Evolutionary conservation across 2,888 invertebrate species (phyloP).

Genomic region (Piscicola geometra): DNA sequence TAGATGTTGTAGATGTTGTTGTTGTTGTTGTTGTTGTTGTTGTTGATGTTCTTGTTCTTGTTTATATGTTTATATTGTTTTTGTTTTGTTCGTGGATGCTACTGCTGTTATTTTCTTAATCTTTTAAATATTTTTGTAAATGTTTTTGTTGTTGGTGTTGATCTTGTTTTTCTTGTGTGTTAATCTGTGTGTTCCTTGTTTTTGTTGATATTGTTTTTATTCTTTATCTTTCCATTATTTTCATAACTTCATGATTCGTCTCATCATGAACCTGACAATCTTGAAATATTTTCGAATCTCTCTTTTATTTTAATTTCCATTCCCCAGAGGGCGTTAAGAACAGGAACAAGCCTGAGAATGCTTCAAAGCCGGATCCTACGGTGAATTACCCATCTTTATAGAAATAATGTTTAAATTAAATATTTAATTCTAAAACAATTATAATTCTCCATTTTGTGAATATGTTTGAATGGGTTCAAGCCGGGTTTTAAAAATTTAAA

Average conservation of each 20-base stretch:
- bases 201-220: not conserved
- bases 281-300: not conserved
- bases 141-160: slow-evolving; percentile 1
- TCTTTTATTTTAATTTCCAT: not conserved
- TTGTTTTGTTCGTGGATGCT: no score
- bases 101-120: no score
- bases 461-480: no score
- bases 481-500: no score
- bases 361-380: not conserved
- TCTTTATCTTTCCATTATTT: no score
- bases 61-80: not conserved
- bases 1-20: not conserved
- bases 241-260: no score
- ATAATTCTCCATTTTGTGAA: no score
- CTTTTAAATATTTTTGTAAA: no score
- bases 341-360: slow-evolving; percentile 44
- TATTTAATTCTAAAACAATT: no score
- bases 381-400: no score
- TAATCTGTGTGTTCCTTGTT: not conserved
- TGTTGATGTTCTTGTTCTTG: slow-evolving; percentile 10
- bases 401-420: no score
- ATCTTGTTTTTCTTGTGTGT: not conserved
- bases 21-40: not conserved
- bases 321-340: slow-evolving; percentile 54
- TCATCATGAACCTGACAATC: no score